phyloP scores from a whole-genome alignment of 2,888 invertebrate species.

The Acleris literana region DNA sequence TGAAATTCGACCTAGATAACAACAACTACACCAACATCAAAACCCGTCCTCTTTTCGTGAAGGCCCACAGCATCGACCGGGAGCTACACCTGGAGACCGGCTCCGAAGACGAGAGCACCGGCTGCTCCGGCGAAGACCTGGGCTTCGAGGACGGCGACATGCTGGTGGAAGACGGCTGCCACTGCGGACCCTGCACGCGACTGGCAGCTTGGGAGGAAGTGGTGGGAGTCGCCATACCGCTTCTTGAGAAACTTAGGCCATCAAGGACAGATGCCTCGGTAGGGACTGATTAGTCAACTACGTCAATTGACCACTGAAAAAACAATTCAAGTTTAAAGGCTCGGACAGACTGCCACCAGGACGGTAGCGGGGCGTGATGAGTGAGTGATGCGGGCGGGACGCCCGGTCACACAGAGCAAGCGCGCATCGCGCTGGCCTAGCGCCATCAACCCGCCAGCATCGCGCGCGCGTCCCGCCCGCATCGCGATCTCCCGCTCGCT shows the following conservation, averaged over 20 bases:
- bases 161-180: slow-evolving; percentile 61
- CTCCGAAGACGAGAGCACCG: slow-evolving; percentile 48
- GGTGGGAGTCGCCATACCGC: slow-evolving; percentile 88
- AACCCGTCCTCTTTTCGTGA: slow-evolving; percentile 40
- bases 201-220: slow-evolving; percentile 89
- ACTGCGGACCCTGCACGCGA: slow-evolving; percentile 63
- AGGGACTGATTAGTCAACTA: slow-evolving; percentile 56
- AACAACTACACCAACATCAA: slow-evolving; percentile 49
- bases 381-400: too few relatives aligned
- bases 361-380: too few relatives aligned
- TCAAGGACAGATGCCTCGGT: slow-evolving; percentile 68
- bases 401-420: too few relatives aligned
- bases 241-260: slow-evolving; percentile 86
- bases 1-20: slow-evolving; percentile 62
- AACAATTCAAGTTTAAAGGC: too few relatives aligned
- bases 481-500: too few relatives aligned
- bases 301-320: not conserved
- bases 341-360: too few relatives aligned
- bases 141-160: slow-evolving; percentile 73
- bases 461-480: too few relatives aligned
- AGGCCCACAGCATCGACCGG: slow-evolving; percentile 56
- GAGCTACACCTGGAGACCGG: slow-evolving; percentile 52
- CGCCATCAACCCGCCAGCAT: too few relatives aligned
- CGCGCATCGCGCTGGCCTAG: too few relatives aligned
- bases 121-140: slow-evolving; percentile 65